A percentile compares a stretch with the other conserved stretches of the same genome.
phyloP scores from a whole-genome alignment of 2,888 invertebrate species.

The Plemyria rubiginata region DNA sequence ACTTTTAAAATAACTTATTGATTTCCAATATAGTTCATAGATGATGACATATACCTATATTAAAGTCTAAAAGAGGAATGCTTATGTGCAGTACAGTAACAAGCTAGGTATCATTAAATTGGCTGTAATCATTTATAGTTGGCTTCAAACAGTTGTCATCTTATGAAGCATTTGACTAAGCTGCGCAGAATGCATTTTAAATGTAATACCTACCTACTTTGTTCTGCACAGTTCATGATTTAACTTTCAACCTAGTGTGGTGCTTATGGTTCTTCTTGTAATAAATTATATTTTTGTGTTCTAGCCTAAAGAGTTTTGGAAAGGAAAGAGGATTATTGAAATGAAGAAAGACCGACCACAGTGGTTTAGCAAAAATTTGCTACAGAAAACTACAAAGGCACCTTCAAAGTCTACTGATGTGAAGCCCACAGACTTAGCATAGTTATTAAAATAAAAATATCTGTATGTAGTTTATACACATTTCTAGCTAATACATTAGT shows the following conservation, averaged over 20 bases:
- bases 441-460: conserved; percentile 44
- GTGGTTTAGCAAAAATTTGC: conserved; percentile 95
- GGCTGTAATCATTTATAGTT: too few relatives aligned
- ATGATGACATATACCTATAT: too few relatives aligned
- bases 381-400: conserved; percentile 91
- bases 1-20: not conserved
- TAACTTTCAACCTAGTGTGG: too few relatives aligned
- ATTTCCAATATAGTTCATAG: not conserved
- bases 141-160: too few relatives aligned
- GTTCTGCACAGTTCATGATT: too few relatives aligned
- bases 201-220: too few relatives aligned
- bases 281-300: conserved; percentile 39
- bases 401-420: conserved; percentile 89
- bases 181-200: too few relatives aligned
- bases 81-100: too few relatives aligned
- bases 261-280: too few relatives aligned
- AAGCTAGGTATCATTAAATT: too few relatives aligned
- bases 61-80: not conserved
- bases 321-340: conserved; percentile 93
- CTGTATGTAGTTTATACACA: not conserved
- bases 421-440: conserved; percentile 90
- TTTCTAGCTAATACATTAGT: not conserved
- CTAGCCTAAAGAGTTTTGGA: conserved; percentile 85
- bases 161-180: too few relatives aligned
- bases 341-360: conserved; percentile 92